Percentiles rank a stretch among this genome's conserved stretches.
Evolutionary conservation across 2,888 invertebrate genomes (phyloP).

Genomic region (Eristalis tenax): DNA sequence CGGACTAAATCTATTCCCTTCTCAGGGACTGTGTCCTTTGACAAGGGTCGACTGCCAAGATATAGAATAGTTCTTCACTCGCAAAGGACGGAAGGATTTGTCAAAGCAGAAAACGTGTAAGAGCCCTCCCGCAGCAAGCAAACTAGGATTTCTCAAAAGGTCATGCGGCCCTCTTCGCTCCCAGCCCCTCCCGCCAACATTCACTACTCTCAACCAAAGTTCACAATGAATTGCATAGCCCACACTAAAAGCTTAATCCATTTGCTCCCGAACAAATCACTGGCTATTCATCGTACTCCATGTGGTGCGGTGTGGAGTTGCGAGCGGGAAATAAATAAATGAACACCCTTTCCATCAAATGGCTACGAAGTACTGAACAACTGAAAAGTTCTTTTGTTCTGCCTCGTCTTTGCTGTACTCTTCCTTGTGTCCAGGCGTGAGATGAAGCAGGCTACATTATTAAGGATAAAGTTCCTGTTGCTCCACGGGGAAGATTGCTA

Average conservation of each 20-base stretch:
- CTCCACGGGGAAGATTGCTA: neutral
- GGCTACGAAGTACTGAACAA: neutral
- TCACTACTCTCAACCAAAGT: neutral
- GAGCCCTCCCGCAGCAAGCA: too few relatives aligned
- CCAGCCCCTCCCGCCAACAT: neutral
- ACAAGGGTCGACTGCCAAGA: too few relatives aligned
- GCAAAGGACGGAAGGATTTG: too few relatives aligned
- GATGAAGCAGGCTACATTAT: neutral
- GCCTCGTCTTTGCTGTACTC: neutral
- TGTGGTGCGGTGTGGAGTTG: neutral
- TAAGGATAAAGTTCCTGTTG: neutral
- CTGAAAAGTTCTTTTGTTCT: neutral
- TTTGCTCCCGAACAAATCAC: neutral
- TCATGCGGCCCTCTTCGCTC: neutral
- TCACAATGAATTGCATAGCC: neutral
- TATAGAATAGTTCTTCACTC: too few relatives aligned
- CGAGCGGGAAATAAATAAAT: neutral
- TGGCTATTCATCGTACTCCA: neutral
- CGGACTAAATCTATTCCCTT: too few relatives aligned
- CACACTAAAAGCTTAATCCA: neutral
- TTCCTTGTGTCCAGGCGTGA: neutral
- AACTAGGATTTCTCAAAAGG: too few relatives aligned
- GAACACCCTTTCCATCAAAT: neutral
- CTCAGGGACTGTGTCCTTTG: too few relatives aligned
- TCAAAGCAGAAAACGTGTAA: too few relatives aligned